Evolutionary conservation across 1,140 invertebrate species (phyloP), one percentile per base, ranked within the genome.

Genomic region (Heliothis virescens): DNA sequence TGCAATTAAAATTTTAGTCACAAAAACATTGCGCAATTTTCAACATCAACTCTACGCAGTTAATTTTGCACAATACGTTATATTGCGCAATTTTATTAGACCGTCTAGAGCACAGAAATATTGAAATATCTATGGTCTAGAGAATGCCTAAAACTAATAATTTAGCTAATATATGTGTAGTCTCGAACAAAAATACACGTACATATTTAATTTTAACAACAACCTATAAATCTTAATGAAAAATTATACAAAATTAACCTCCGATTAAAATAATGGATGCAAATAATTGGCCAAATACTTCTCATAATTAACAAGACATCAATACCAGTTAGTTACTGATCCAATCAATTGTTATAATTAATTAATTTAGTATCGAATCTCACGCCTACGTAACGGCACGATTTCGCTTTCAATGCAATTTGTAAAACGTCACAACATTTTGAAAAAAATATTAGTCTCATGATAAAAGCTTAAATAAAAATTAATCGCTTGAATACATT

Each of bases 341-440:
- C 2, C 74, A 5, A 65, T 76, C 60, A 76, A 63, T 76, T 76
- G 65, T 76, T 47, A n/a, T 21, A 48, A 65, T 76, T 26, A 76
- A 76, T 76, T 65, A 76, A 76, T 76, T 65, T 53, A 34, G 53
- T 53, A 63, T 12, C 18, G 16, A 4, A 18, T 26, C 3, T 13
- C 1, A 48, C 82, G 60, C 85, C 85, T 76, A 86, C 85, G 79
- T 67, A 29, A 71, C 26, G 21, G n/a, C 85, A 85, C 83, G 85
- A 84, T 80, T 83, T 82, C 63, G 57, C 65, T 73, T 62, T 81
- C 79, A 80, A 78, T 79, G 26, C 53, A 77, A 72, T 77, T 78
- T 79, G 55, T 65, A 41, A 82, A 65, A 79, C 84, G 85, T 84
- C 85, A 86, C 79, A 80, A 83, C 79, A 82, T 55, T 79, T 50